Percentiles rank a stretch among this genome's conserved stretches.
Conservation (phyloP, 2,113 vertebrate species). For the Melanerpes aurifrons region DNA sequence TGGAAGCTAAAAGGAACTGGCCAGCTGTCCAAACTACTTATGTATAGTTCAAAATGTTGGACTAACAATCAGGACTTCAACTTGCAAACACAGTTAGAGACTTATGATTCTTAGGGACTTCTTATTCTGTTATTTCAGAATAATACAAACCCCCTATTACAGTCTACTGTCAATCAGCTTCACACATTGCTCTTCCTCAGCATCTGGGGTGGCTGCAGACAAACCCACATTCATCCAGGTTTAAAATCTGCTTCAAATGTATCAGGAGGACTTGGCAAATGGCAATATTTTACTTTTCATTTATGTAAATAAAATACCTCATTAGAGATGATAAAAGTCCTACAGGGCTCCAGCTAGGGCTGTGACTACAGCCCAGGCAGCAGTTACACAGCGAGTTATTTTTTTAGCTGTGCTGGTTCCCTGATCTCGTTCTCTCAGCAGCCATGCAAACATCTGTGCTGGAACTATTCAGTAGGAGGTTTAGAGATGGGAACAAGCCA, state of each 20-base stretch:
- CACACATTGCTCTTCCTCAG: background rate
- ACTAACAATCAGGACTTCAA: background rate
- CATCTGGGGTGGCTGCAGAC: background rate
- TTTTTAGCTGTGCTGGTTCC: constrained; percentile 19
- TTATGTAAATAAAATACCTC: background rate
- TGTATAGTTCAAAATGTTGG: background rate
- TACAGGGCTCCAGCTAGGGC: background rate
- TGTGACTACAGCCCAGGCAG: background rate
- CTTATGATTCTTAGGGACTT: background rate
- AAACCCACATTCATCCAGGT: background rate
- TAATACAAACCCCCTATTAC: background rate
- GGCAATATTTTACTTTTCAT: background rate
- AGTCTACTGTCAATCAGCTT: background rate
- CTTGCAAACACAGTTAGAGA: background rate
- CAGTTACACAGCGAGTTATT: background rate
- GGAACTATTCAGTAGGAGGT: constrained; percentile 50
- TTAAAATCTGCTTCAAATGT: background rate
- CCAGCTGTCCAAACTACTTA: background rate
- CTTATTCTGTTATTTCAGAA: background rate
- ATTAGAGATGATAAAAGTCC: background rate
- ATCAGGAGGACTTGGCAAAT: background rate
- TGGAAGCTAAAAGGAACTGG: background rate
- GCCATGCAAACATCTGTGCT: constrained; percentile 53
- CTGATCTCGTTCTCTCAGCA: constrained; percentile 23
- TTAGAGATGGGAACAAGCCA: constrained; percentile 50